Conservation (phyloP, 92 coral and sea anemone genomes). For the Hydrozoanthus gracilis region DNA sequence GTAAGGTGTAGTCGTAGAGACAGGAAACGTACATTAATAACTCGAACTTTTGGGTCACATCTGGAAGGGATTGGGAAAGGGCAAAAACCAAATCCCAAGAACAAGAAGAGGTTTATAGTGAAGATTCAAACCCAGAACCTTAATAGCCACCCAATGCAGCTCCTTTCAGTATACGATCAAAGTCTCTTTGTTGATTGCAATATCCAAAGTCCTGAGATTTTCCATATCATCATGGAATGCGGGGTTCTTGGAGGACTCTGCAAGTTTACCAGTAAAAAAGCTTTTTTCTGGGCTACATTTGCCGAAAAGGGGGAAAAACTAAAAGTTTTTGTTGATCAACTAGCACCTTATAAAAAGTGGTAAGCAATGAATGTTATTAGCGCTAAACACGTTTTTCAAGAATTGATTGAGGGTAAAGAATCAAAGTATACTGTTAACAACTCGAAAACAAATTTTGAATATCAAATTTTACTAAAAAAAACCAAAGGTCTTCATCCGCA, state of each 20-base stretch:
- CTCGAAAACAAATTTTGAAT: no score
- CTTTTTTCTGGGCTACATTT: constrained; percentile 67
- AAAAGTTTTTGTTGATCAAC: constrained; percentile 55
- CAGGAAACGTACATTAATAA: no score
- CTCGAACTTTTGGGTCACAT: constrained; percentile 62
- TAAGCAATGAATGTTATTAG: no score
- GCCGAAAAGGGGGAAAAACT: constrained; percentile 53
- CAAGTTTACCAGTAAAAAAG: constrained; percentile 74
- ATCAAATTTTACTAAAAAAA: no score
- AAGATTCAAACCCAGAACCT: constrained; percentile 63
- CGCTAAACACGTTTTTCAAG: no score
- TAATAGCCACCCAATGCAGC: constrained; percentile 69
- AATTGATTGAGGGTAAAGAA: no score
- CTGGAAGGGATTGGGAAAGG: constrained; percentile 73
- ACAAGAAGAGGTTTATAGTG: constrained; percentile 62
- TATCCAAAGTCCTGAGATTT: constrained; percentile 72
- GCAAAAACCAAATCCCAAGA: constrained; percentile 59
- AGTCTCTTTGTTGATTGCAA: constrained; percentile 51
- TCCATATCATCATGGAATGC: constrained; percentile 74
- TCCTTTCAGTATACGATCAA: constrained; percentile 52
- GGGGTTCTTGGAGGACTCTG: constrained; percentile 68
- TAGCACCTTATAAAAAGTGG: constrained; percentile 84
- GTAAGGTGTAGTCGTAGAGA: background rate
- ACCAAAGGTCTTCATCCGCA: no score
- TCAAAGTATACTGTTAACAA: no score